Evolutionary conservation across 2,888 invertebrate genomes (phyloP).

Genomic region (Drosophila anceps): DNA sequence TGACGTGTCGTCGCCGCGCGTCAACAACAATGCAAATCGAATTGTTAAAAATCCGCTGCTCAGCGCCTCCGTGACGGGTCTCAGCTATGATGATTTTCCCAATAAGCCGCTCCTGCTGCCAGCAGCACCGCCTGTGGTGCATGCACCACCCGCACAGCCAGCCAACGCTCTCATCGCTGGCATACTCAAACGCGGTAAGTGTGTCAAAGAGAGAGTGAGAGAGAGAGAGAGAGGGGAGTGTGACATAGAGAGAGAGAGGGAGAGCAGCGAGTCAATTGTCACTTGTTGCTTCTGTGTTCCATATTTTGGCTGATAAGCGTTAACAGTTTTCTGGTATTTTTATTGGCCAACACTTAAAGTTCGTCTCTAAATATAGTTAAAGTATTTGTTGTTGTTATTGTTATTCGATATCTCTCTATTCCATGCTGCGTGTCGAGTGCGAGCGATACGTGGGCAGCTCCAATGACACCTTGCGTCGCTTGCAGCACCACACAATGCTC

Average conservation of each 20-base stretch:
- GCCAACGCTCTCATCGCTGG: constrained; percentile 66
- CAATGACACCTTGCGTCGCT: constrained; percentile 86
- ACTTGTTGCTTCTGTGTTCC: constrained; percentile 46
- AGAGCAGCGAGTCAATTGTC: constrained; percentile 5
- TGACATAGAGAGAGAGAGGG: neutral
- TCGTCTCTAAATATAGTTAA: constrained; percentile 3
- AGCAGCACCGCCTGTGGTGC: constrained; percentile 86
- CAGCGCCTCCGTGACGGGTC: constrained; percentile 90
- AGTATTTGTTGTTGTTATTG: constrained; percentile 17
- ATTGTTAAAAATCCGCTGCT: constrained; percentile 89
- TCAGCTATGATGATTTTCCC: constrained; percentile 90
- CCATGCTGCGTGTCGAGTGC: constrained; percentile 83
- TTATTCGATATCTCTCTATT: constrained; percentile 54
- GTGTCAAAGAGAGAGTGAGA: constrained; percentile 49
- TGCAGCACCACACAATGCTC: constrained; percentile 88
- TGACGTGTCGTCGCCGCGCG: constrained; percentile 83
- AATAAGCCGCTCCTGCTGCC: constrained; percentile 90
- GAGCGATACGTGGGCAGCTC: constrained; percentile 88
- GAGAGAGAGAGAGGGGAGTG: neutral
- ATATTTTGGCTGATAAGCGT: constrained; percentile 38
- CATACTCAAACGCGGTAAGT: constrained; percentile 77
- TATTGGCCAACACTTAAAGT: constrained; percentile 28
- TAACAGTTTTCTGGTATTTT: constrained; percentile 41
- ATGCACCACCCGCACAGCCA: constrained; percentile 65
- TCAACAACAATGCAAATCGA: constrained; percentile 79